phyloP scores from a whole-genome alignment of 2,113 vertebrate species.

The Brachyistius frenatus region DNA sequence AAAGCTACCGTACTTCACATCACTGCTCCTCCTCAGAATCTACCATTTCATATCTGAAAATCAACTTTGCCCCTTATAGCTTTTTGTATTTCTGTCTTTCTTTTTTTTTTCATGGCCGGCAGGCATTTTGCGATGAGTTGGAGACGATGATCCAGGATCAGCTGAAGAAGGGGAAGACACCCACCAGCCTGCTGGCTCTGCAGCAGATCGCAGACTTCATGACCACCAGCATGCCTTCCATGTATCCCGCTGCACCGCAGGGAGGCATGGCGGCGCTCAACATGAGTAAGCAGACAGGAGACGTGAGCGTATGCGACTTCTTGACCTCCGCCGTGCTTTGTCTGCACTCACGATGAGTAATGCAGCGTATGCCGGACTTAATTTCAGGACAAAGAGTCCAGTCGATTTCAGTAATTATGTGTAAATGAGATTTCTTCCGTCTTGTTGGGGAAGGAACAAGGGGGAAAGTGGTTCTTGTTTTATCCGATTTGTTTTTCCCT shows the following conservation, averaged over 20 bases:
- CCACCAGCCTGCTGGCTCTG: constrained; percentile 93
- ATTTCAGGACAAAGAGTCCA: constrained; percentile 36
- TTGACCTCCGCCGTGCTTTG: constrained; percentile 15
- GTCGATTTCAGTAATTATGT: constrained; percentile 13
- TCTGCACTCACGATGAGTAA: constrained; percentile 44
- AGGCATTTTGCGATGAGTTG: constrained; percentile 98
- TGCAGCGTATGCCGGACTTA: constrained; percentile 18
- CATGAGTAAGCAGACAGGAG: constrained; percentile 91
- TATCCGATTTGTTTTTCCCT: background rate
- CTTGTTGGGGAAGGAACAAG: background rate
- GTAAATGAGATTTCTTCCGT: background rate
- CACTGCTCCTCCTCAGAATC: no score
- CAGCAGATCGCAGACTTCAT: constrained; percentile 99
- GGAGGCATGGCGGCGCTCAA: constrained; percentile 97
- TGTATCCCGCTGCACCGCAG: constrained; percentile 95
- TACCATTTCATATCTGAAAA: no score
- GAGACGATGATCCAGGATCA: constrained; percentile 99
- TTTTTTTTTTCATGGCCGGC: background rate
- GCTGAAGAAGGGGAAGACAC: constrained; percentile 97
- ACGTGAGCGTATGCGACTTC: constrained; percentile 24
- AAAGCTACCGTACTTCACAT: no score
- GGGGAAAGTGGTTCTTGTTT: background rate
- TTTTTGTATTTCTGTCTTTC: background rate
- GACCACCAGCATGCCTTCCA: constrained; percentile 93
- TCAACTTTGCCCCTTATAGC: no score